These are phyloP conservation scores for Chelonus formosanus DNA, from an alignment of 2,888 invertebrate genomes.

Conservation along the genomic window DNA sequence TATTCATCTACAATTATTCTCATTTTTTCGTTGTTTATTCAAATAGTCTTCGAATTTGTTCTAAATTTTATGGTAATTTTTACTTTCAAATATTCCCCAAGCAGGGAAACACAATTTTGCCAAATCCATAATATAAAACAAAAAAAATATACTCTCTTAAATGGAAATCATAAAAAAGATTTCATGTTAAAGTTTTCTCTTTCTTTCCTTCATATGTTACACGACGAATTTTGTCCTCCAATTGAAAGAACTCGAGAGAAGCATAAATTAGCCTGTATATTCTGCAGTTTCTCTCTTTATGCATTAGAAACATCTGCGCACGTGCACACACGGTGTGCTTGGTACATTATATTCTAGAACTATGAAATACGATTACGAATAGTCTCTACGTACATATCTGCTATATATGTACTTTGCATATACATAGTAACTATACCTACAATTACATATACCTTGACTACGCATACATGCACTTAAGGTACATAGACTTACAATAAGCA, in stretches of 20 bases:
- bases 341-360: slow-evolving; percentile 17
- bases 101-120: no score
- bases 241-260: slow-evolving; percentile 1
- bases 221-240: no score
- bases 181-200: no score
- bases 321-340: slow-evolving; percentile 25
- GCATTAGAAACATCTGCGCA: slow-evolving; percentile 36
- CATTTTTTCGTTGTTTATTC: no score
- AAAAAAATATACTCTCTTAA: no score
- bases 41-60: no score
- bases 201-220: no score
- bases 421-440: background rate
- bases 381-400: slow-evolving; percentile 7
- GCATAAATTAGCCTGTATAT: slow-evolving; percentile 29
- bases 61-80: no score
- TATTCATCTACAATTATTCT: no score
- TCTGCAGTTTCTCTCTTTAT: slow-evolving; percentile 8
- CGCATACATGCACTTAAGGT: background rate
- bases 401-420: background rate
- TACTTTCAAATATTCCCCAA: no score
- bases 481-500: background rate
- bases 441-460: background rate
- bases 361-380: slow-evolving; percentile 34
- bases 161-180: no score
- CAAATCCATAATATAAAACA: no score